Percentiles rank a stretch among this genome's conserved stretches.
These are phyloP conservation scores for Porphyrio hochstetteri DNA, from an alignment of 2,113 vertebrate genomes.

Conservation along the genomic window DNA sequence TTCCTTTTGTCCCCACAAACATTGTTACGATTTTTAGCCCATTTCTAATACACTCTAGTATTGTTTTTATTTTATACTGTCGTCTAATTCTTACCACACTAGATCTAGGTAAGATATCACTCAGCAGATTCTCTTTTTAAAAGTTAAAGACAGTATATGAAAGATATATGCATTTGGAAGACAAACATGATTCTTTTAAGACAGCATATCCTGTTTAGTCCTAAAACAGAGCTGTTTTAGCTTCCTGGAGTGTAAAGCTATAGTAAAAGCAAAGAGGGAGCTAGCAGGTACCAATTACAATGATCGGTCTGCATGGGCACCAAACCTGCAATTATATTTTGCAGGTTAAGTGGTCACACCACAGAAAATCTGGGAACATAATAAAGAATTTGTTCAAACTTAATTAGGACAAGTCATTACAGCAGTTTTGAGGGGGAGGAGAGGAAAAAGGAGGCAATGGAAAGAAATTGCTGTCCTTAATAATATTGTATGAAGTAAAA, in stretches of 20 bases:
- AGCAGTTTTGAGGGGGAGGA: not conserved
- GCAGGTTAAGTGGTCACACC: not conserved
- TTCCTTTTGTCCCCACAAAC: not conserved
- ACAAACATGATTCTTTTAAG: not conserved
- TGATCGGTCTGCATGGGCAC: not conserved
- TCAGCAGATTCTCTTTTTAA: not conserved
- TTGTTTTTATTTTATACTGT: not conserved
- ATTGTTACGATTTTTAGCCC: not conserved
- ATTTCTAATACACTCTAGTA: not conserved
- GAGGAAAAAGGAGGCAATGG: not conserved
- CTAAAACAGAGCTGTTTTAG: not conserved
- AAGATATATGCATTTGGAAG: not conserved
- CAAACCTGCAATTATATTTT: constrained; percentile 30
- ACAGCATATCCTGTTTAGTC: not conserved
- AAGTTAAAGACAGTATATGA: not conserved
- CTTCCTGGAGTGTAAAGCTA: not conserved
- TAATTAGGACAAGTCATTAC: constrained; percentile 45
- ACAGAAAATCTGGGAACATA: not conserved
- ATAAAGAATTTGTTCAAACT: constrained; percentile 1
- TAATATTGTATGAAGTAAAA: not conserved
- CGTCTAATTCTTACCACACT: not conserved
- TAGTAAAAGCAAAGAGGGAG: not conserved
- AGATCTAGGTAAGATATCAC: not conserved
- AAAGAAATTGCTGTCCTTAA: not conserved
- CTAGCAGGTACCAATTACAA: not conserved